A percentile compares a stretch with the other conserved stretches of the same genome.
phyloP scores from a whole-genome alignment of 2,888 invertebrate species.

The Eupeodes latifasciatus region DNA sequence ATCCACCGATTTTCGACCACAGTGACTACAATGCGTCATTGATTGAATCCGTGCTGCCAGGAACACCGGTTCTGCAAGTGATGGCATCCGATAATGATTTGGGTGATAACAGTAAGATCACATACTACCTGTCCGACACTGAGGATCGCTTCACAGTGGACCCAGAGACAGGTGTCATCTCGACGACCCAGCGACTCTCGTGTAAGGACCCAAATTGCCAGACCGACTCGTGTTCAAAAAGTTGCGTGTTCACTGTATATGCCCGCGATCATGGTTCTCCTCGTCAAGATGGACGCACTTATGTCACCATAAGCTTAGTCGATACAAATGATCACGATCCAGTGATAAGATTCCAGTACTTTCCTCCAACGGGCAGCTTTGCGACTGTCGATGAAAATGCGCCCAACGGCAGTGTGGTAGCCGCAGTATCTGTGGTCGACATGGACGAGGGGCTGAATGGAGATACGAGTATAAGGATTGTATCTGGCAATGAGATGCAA shows the following conservation, averaged over 20 bases:
- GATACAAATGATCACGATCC: constrained; percentile 98
- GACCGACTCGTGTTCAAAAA: constrained; percentile 90
- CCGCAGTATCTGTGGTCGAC: constrained; percentile 96
- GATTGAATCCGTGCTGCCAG: constrained; percentile 96
- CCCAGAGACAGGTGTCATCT: constrained; percentile 95
- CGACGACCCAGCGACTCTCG: constrained; percentile 91
- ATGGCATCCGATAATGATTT: constrained; percentile 96
- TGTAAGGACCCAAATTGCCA: constrained; percentile 93
- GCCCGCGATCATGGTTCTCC: constrained; percentile 97
- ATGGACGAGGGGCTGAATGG: constrained; percentile 96
- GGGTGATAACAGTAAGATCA: constrained; percentile 96
- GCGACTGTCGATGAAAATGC: constrained; percentile 98
- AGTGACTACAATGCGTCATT: constrained; percentile 96
- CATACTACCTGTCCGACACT: constrained; percentile 93
- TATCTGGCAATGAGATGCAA: constrained; percentile 94
- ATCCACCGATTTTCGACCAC: constrained; percentile 97
- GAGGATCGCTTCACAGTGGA: constrained; percentile 96
- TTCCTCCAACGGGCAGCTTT: constrained; percentile 92
- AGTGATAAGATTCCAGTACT: constrained; percentile 94
- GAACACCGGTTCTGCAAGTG: constrained; percentile 95
- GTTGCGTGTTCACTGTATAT: constrained; percentile 97
- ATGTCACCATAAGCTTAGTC: constrained; percentile 95
- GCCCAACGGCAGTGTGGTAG: constrained; percentile 94
- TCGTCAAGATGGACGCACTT: constrained; percentile 95
- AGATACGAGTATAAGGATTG: constrained; percentile 92